Evolutionary conservation across 37 sponge, comb jelly and placozoan genomes (phyloP), one percentile per base, ranked within the genome.

Genomic region (Trichoplax adhaerens): DNA sequence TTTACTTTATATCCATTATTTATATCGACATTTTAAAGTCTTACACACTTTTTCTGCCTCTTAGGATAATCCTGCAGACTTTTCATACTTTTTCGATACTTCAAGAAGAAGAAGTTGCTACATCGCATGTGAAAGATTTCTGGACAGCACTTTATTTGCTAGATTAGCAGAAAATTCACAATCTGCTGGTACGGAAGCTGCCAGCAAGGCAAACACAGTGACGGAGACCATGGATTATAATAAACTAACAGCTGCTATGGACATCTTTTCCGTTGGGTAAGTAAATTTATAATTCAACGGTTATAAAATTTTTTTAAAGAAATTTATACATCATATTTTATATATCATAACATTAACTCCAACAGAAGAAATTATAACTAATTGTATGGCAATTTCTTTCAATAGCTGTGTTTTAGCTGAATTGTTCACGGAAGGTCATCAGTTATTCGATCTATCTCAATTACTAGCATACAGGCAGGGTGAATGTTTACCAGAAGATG

Each of bases 241-340:
- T 29, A 29, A 29, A 29, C 82, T 95, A 3, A 62, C 77, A 10
- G 61, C 67, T 0, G 60, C 72, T 1, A 91, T 91, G 93, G 98
- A 96, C 62, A 88, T 96, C 6, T 96, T 96, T 78, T 91, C 98
- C 51, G 71, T 96, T 55, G 95, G 95, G 80, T 94, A 56, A 64
- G 78, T 65, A 65, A 4, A 47, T 1, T 29, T 56, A 59, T 56
- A 54, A 71, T 52, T 77, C 4, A 57, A 58, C 49, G 50, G 50
- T 73, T 57, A 58, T 77, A 61, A 65, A 59, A 77, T 77, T 5
- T 58, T 51, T 52, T 2, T 29, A 29, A 29, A 29, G 29, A 29
- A 29, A 29, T 29, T 29, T 29, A 29, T 29, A 29, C 29, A 29
- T 29, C 29, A 29, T 29, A 29, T 29, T 29, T 29, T 29, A 29